A percentile compares a stretch with the other conserved stretches of the same genome.
Conservation (phyloP, 2,888 invertebrate species). For the Leistus spinibarbis region DNA sequence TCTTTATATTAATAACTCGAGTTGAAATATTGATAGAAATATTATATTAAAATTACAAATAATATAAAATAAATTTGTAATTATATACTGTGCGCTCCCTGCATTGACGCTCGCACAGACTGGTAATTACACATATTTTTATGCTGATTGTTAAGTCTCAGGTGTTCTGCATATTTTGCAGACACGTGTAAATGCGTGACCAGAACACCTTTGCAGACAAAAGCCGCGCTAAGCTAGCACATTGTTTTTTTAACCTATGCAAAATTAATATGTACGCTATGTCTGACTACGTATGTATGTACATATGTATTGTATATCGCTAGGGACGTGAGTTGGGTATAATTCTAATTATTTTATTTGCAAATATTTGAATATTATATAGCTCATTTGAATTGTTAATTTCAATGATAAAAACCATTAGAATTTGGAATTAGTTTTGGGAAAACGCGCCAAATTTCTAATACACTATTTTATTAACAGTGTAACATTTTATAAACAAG, state of each 20-base stretch:
- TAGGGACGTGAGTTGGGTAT: background rate
- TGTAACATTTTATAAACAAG: too few relatives aligned
- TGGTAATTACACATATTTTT: background rate
- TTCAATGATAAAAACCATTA: background rate
- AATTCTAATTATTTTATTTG: background rate
- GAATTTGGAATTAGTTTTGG: background rate
- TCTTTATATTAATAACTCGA: too few relatives aligned
- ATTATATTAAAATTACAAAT: too few relatives aligned
- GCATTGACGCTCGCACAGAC: background rate
- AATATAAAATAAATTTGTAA: too few relatives aligned
- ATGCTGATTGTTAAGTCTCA: background rate
- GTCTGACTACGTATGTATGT: background rate
- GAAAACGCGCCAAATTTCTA: background rate
- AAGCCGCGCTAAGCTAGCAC: background rate
- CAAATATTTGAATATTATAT: background rate
- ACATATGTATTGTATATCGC: background rate
- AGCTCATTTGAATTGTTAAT: background rate
- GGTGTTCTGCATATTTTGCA: background rate
- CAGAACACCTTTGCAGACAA: background rate
- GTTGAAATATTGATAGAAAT: too few relatives aligned
- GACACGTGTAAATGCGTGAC: background rate
- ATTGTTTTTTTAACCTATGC: background rate
- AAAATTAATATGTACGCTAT: background rate
- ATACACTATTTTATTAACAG: too few relatives aligned
- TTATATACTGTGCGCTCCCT: too few relatives aligned